Evolutionary conservation across 2,113 vertebrate species (phyloP).

Genomic region (Tylochromis polylepis): DNA sequence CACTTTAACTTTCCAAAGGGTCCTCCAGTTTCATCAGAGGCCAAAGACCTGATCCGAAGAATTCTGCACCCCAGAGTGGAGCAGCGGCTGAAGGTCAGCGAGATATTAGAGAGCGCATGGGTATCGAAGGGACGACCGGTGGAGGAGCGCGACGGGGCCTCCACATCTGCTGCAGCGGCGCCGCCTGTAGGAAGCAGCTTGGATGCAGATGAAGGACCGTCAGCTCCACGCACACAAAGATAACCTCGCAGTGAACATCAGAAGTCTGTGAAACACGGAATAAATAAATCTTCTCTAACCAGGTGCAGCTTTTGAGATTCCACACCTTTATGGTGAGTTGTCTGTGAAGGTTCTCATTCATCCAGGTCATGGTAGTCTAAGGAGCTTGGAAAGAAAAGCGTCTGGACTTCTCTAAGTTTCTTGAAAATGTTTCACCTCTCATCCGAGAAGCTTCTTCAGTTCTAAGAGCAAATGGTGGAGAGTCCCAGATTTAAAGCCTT

Average conservation of each 20-base stretch:
- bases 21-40: background rate
- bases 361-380: too few species aligned
- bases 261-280: background rate
- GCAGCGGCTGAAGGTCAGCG: background rate
- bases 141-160: background rate
- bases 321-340: too few species aligned
- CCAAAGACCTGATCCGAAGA: background rate
- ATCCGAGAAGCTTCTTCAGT: too few species aligned
- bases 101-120: background rate
- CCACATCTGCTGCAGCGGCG: background rate
- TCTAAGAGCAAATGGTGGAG: too few species aligned
- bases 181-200: background rate
- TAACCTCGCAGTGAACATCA: background rate
- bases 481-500: too few species aligned
- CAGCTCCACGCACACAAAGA: background rate
- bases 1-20: background rate
- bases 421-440: too few species aligned
- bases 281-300: background rate
- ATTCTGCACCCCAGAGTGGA: conserved; percentile 1
- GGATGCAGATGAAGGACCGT: background rate
- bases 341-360: too few species aligned
- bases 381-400: too few species aligned
- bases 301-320: background rate
- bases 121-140: background rate
- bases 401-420: too few species aligned